A percentile compares a stretch with the other conserved stretches of the same genome.
Conservation (phyloP, 2,113 vertebrate genomes). For the Eulemur macaco region DNA sequence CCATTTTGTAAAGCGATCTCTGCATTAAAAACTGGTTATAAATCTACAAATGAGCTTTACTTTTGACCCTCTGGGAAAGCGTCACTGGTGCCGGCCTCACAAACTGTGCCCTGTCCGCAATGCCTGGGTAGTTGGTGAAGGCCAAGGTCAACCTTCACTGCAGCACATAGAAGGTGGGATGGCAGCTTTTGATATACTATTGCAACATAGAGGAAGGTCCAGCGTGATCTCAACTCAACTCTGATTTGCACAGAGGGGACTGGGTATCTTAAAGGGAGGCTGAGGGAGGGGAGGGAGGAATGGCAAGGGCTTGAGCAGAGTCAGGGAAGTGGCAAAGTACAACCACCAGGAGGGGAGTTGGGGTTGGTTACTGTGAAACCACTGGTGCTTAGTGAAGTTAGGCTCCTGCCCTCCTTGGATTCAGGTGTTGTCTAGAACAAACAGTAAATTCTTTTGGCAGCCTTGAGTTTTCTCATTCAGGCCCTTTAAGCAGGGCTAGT, state of each 20-base stretch:
- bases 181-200: not conserved
- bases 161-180: accelerated
- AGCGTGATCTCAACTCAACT: not conserved
- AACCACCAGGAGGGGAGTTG: not conserved
- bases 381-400: too few relatives aligned
- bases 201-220: not conserved
- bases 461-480: not conserved
- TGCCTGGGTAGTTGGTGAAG: not conserved
- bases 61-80: not conserved
- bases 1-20: not conserved
- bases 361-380: not conserved
- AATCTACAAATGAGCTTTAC: not conserved
- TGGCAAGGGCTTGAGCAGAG: not conserved
- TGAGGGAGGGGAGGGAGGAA: not conserved
- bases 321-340: not conserved
- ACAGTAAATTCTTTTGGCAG: not conserved
- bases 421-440: not conserved
- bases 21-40: not conserved
- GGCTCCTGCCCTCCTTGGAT: not conserved
- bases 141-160: not conserved
- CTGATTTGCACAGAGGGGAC: not conserved
- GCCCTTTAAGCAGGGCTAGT: not conserved
- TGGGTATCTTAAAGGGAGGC: not conserved
- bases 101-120: not conserved
- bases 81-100: not conserved